These are phyloP conservation scores for Drosophila barbarae DNA, from an alignment of 2,888 invertebrate species.

Conservation along the genomic window DNA sequence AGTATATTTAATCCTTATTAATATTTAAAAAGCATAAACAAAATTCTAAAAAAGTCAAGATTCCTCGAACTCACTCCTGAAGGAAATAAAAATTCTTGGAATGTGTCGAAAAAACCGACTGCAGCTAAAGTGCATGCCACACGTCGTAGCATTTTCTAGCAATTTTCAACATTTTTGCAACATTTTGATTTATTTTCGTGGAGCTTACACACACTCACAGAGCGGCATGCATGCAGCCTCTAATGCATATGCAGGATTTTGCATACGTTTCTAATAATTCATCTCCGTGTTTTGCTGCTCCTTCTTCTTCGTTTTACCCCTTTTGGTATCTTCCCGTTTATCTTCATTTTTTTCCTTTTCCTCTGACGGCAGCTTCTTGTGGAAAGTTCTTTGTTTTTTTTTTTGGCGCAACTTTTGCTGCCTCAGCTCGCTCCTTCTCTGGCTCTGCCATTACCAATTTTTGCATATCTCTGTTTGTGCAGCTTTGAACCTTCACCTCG, in stretches of 20 bases:
- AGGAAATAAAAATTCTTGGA: background rate
- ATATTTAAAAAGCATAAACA: background rate
- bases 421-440: conserved; percentile 44
- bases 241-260: conserved; percentile 68
- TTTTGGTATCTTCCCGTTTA: conserved; percentile 10
- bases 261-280: conserved; percentile 69
- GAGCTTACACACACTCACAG: conserved; percentile 4
- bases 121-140: conserved; percentile 1
- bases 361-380: conserved; percentile 16
- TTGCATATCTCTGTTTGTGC: conserved; percentile 62
- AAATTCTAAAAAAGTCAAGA: background rate
- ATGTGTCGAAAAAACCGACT: background rate
- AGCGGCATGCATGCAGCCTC: conserved; percentile 13
- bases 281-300: conserved; percentile 51
- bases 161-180: conserved; percentile 32
- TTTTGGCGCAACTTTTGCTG: conserved; percentile 61
- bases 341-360: conserved; percentile 7
- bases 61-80: background rate
- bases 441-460: conserved; percentile 63
- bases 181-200: conserved; percentile 59
- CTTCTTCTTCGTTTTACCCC: conserved; percentile 15
- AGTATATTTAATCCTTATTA: background rate
- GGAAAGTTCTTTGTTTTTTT: conserved; percentile 16
- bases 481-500: conserved; percentile 46
- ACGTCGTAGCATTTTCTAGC: conserved; percentile 16